Percentiles rank a stretch among this genome's conserved stretches.
Conservation (phyloP, 2,888 invertebrate species). For the Stratiomys singularior region DNA sequence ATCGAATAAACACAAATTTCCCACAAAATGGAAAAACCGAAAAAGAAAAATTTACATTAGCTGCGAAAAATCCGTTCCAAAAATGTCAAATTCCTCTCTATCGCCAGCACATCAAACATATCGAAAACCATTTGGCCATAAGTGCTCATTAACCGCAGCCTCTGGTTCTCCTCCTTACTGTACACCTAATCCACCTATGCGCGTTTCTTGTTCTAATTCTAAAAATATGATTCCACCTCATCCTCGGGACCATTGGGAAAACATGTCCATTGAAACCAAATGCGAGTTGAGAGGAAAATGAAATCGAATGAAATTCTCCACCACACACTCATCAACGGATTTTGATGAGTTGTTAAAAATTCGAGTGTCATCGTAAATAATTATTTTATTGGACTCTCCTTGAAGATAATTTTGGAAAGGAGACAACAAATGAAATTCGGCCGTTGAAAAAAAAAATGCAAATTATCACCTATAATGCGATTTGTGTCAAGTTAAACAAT, state of each 20-base stretch:
- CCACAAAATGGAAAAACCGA: too few relatives aligned
- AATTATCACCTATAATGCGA: not conserved
- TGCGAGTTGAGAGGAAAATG: not conserved
- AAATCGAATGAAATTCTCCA: not conserved
- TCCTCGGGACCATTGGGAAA: not conserved
- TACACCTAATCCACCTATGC: too few relatives aligned
- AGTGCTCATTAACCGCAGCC: too few relatives aligned
- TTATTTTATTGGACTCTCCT: not conserved
- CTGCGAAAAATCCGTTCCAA: too few relatives aligned
- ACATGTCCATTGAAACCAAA: not conserved
- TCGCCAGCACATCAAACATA: too few relatives aligned
- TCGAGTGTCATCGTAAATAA: not conserved
- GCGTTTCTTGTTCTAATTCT: too few relatives aligned
- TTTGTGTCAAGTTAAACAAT: not conserved
- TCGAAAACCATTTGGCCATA: too few relatives aligned
- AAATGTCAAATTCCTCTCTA: too few relatives aligned
- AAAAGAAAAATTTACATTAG: too few relatives aligned
- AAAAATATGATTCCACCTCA: too few relatives aligned
- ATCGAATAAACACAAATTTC: too few relatives aligned
- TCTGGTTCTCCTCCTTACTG: too few relatives aligned
- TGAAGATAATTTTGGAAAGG: not conserved
- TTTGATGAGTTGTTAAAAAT: conserved; percentile 3
- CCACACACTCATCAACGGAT: not conserved
- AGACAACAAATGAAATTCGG: not conserved
- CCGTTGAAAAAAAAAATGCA: not conserved